Percentiles rank a stretch among this genome's conserved stretches.
These are phyloP conservation scores for Protosalanx chinensis DNA, from an alignment of 2,797 vertebrate species.

Conservation along the genomic window DNA sequence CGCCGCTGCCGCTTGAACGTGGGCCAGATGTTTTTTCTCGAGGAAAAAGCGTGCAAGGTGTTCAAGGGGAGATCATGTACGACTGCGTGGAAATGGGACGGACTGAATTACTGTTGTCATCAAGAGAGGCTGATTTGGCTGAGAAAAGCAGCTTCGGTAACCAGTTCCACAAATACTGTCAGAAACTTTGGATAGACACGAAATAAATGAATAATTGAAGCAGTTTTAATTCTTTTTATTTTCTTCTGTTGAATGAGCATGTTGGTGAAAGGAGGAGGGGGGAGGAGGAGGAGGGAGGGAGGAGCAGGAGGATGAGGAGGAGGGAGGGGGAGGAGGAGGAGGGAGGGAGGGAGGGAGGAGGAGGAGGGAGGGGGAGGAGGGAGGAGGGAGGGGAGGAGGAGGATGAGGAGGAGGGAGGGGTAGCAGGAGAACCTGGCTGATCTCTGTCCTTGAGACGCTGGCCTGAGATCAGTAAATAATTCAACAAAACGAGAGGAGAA, in stretches of 20 bases:
- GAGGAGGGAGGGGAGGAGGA: neutral
- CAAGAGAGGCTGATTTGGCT: too few relatives aligned
- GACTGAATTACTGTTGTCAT: slow-evolving; percentile 12
- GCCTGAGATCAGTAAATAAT: slow-evolving; percentile 72
- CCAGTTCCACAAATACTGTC: too few relatives aligned
- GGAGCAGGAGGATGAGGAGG: neutral
- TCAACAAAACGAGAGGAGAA: slow-evolving; percentile 64
- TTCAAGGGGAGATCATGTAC: slow-evolving; percentile 3
- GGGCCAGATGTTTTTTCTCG: slow-evolving; percentile 6
- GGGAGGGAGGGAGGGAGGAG: too few relatives aligned
- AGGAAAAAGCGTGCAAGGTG: slow-evolving; percentile 22
- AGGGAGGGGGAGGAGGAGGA: too few relatives aligned
- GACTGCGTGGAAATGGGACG: slow-evolving; percentile 14
- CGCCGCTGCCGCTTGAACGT: slow-evolving; percentile 25
- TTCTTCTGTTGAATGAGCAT: too few relatives aligned
- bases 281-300: neutral
- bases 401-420: neutral
- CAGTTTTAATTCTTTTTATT: too few relatives aligned
- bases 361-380: too few relatives aligned
- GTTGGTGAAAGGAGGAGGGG: too few relatives aligned
- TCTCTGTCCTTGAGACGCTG: slow-evolving; percentile 45
- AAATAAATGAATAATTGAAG: too few relatives aligned
- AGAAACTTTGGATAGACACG: too few relatives aligned
- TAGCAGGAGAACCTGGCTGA: neutral
- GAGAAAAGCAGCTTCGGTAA: too few relatives aligned